Conservation (phyloP, 2,888 invertebrate genomes). For the Lithophane semibrunnea region DNA sequence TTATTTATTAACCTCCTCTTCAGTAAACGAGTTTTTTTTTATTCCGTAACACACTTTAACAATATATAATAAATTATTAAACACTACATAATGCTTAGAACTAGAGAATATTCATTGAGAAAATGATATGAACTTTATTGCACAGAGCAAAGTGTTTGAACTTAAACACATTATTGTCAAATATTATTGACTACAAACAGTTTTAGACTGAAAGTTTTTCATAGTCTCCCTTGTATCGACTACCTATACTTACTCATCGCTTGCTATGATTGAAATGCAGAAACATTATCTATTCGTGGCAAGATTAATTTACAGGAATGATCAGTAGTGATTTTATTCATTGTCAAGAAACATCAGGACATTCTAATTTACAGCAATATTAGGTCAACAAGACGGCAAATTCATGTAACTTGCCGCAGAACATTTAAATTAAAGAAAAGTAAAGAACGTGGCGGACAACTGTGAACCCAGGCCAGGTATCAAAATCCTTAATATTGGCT, state of each 20-base stretch:
- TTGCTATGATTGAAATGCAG: constrained; percentile 18
- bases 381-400: constrained; percentile 23
- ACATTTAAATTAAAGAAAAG: constrained; percentile 16
- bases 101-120: constrained; percentile 56
- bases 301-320: constrained; percentile 47
- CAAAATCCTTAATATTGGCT: constrained; percentile 50
- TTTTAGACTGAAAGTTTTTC: constrained; percentile 15
- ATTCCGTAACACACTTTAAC: constrained; percentile 13
- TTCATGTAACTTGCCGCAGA: constrained; percentile 14
- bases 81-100: constrained; percentile 56
- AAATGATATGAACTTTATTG: constrained; percentile 75
- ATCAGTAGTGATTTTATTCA: constrained; percentile 33
- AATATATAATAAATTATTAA: constrained; percentile 32
- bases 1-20: background rate
- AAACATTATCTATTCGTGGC: constrained; percentile 21
- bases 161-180: constrained; percentile 72
- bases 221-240: constrained; percentile 16
- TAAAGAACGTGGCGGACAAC: constrained; percentile 16
- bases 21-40: constrained; percentile 18
- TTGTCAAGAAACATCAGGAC: constrained; percentile 21
- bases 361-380: constrained; percentile 37
- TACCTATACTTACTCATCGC: background rate
- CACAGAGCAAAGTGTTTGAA: constrained; percentile 65
- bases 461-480: constrained; percentile 53
- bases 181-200: constrained; percentile 51